Evolutionary conservation across 2,797 vertebrate species (phyloP), one percentile per base, ranked within the genome.

Genomic region (Clarias pachynema): DNA sequence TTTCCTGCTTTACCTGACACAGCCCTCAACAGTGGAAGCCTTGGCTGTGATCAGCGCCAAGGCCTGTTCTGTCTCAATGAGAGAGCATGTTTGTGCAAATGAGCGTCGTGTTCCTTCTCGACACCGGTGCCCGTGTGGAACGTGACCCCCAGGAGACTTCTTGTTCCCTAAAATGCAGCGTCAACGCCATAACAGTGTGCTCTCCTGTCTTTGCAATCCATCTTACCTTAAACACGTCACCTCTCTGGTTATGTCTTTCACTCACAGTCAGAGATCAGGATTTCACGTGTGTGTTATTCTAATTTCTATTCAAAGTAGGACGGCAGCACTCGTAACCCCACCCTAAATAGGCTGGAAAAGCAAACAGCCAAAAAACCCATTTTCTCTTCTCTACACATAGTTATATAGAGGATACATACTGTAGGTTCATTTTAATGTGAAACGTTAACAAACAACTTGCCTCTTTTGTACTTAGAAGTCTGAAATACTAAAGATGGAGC

Each of bases 121-220:
- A 63, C 78, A 68, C 57, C 79, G 84, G 49, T 63, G 7, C 65
- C 90, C 77, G 86, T 74, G 82, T 70, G 72, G 86, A 86, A 81
- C 24, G 29, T 44, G 60, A 84, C 83, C 78, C 88, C 86, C 88
- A 37, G 56, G 87, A 80, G 90, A 88, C 73, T 85, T 2, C 24
- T n/a, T 49, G 78, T 40, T 79, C 29, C 68, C 72, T 29, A 29
- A 40, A 80, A 80, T 0, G 9, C 16, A 20, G n/a, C 3, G 37
- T 26, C 60, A 63, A 65, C 24, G 2, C 56, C 56, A 56, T 59
- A 22, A 60, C 15, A 34, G 20, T 44, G 15, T 29, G 60, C 3
- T 4, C 15, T 49, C 9, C 31, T 69, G 6, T 31, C 24, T 57
- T 83, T 22, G 40, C 77, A 29, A 80, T 66, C 34, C 10, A 44